Evolutionary conservation across 2,113 vertebrate species (phyloP), one percentile per base, ranked within the genome.

Genomic region (Lethenteron camtschaticum): DNA sequence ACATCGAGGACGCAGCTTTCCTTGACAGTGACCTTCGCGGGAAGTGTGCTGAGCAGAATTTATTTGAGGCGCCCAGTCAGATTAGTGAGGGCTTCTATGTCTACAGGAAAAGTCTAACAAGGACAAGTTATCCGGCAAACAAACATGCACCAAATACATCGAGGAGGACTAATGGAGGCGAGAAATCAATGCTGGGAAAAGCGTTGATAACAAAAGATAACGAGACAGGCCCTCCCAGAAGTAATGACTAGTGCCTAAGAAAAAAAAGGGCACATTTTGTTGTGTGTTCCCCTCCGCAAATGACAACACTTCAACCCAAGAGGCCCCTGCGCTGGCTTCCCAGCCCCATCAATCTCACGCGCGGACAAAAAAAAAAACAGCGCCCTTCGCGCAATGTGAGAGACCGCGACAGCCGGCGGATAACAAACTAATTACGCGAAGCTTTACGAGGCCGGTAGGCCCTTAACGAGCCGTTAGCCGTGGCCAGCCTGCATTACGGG

Each of bases 351-450:
- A 66, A 66, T 66, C 63, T 66, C n/a, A 66, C 63, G n/a, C 3
- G 63, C n/a, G 24, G 63, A 66, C 24, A n/a, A 66, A 66, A 66
- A 24, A 66, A 16, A n/a, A 66, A 66, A 66, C n/a, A 24, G 24
- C 10, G 63, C n/a, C 24, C n/a, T 66, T n/a, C n/a, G 24, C 63
- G n/a, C 24, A 24, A 66, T 24, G n/a, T 66, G 63, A 24, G 63
- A 66, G n/a, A 16, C 63, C 24, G 63, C 24, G 63, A 66, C 63
- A 66, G n/a, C 24, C 24, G 63, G n/a, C 24, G 63, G 63, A 66
- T 66, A 66, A 66, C 63, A 66, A 66, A 66, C 63, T 66, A 66
- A 66, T 66, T 66, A 66, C 63, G 24, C n/a, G 63, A 66, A 10
- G 63, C 63, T 24, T 16, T 24, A 66, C n/a, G 63, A 24, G 63